Percentiles rank a stretch among this genome's conserved stretches.
phyloP scores from a whole-genome alignment of 1,140 invertebrate genomes.

The Chlorops oryzae region DNA sequence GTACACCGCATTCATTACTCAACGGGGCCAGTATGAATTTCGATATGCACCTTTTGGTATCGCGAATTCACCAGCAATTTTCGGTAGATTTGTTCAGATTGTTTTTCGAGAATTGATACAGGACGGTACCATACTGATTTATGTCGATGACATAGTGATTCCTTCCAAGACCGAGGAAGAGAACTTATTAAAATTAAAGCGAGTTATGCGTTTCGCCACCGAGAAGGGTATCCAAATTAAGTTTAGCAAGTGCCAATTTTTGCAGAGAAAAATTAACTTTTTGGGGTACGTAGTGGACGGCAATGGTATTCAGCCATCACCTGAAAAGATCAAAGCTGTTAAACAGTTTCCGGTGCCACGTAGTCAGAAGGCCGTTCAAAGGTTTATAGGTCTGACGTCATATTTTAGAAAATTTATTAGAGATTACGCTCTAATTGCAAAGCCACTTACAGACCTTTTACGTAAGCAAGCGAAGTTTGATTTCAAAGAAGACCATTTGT shows the following conservation, averaged over 20 bases:
- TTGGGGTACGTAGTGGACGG: slow-evolving; percentile 30
- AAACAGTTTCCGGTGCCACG: slow-evolving; percentile 18
- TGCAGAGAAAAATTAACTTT: slow-evolving; percentile 31
- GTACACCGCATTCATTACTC: too few relatives aligned
- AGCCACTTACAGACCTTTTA: slow-evolving; percentile 31
- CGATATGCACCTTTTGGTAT: too few relatives aligned
- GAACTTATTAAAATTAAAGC: slow-evolving; percentile 14
- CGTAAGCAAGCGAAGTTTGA: slow-evolving; percentile 20
- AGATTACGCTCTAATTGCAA: slow-evolving; percentile 29
- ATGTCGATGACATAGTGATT: slow-evolving; percentile 38
- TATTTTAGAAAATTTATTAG: slow-evolving; percentile 42
- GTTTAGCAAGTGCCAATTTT: slow-evolving; percentile 43
- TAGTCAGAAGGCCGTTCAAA: slow-evolving; percentile 27
- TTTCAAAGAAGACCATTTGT: slow-evolving; percentile 5
- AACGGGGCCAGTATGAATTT: too few relatives aligned
- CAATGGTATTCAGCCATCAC: slow-evolving; percentile 25
- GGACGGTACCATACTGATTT: too few relatives aligned
- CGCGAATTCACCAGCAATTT: too few relatives aligned
- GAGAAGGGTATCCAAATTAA: slow-evolving; percentile 41
- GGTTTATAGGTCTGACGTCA: slow-evolving; percentile 37
- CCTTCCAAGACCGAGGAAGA: slow-evolving; percentile 16
- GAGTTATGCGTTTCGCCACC: slow-evolving; percentile 21
- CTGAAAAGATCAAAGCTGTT: slow-evolving; percentile 31
- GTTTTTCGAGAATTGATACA: too few relatives aligned
- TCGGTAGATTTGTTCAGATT: too few relatives aligned